Evolutionary conservation across 2,797 vertebrate species (phyloP).

Genomic region (Sternarchorhynchus goeldii): DNA sequence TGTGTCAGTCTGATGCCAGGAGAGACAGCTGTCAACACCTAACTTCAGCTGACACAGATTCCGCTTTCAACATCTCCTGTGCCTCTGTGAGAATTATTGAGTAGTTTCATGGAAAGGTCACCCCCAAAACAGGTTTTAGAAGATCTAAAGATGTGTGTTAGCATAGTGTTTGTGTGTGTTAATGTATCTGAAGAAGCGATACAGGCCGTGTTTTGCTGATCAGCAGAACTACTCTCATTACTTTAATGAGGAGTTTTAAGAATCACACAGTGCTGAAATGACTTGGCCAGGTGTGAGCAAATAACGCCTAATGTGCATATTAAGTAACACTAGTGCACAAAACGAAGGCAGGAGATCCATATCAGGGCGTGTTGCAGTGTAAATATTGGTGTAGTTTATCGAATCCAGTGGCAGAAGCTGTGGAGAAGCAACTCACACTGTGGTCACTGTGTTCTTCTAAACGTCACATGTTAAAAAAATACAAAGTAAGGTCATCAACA

Average conservation of each 20-base stretch:
- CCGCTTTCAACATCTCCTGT: background rate
- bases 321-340: constrained; percentile 71
- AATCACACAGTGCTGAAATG: constrained; percentile 70
- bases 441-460: constrained; percentile 25
- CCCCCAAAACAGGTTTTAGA: constrained; percentile 41
- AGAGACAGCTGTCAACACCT: background rate
- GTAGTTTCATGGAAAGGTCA: constrained; percentile 58
- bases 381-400: constrained; percentile 73
- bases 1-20: background rate
- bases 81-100: constrained; percentile 32
- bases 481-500: constrained; percentile 37
- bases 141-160: constrained; percentile 41
- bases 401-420: constrained; percentile 66
- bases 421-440: constrained; percentile 51
- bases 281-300: constrained; percentile 73
- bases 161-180: constrained; percentile 35
- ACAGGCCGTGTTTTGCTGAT: constrained; percentile 61
- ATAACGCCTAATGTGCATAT: constrained; percentile 68
- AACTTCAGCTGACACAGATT: constrained; percentile 13
- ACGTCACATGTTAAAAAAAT: constrained; percentile 13
- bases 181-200: constrained; percentile 20
- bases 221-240: constrained; percentile 62
- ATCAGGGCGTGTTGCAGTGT: constrained; percentile 63
- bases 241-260: constrained; percentile 68
- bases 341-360: constrained; percentile 65